These are phyloP conservation scores for Stenoptilia bipunctidactyla DNA, from an alignment of 2,888 invertebrate species.

Conservation along the genomic window DNA sequence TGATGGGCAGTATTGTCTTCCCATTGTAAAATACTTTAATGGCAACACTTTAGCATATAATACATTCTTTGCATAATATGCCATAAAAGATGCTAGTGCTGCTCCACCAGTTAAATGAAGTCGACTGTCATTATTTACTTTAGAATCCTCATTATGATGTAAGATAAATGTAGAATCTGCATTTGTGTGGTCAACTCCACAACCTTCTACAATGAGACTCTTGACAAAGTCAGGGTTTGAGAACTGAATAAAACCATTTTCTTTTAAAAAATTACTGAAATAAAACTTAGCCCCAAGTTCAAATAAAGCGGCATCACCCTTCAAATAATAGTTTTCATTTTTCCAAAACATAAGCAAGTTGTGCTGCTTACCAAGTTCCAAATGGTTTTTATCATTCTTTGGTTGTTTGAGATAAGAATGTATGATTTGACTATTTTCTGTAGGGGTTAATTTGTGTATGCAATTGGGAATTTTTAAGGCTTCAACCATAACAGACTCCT, in stretches of 20 bases:
- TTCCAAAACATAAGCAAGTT: constrained; percentile 71
- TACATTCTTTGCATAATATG: constrained; percentile 77
- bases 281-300: constrained; percentile 74
- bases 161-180: constrained; percentile 71
- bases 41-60: constrained; percentile 75
- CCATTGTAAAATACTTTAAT: constrained; percentile 76
- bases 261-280: constrained; percentile 46
- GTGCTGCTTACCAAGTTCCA: constrained; percentile 64
- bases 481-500: constrained; percentile 76
- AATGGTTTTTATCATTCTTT: constrained; percentile 53
- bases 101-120: constrained; percentile 83
- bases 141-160: constrained; percentile 66
- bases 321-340: constrained; percentile 73
- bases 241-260: constrained; percentile 72
- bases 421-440: constrained; percentile 33
- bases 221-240: constrained; percentile 85
- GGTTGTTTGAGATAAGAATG: constrained; percentile 31
- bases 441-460: constrained; percentile 75
- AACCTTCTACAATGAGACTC: constrained; percentile 81
- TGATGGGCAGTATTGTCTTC: constrained; percentile 76
- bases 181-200: constrained; percentile 72
- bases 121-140: constrained; percentile 65
- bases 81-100: constrained; percentile 79
- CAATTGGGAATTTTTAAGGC: constrained; percentile 78
- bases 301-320: constrained; percentile 78